A percentile compares a stretch with the other conserved stretches of the same genome.
phyloP scores from a whole-genome alignment of 2,113 vertebrate genomes.

The Corapipo altera region DNA sequence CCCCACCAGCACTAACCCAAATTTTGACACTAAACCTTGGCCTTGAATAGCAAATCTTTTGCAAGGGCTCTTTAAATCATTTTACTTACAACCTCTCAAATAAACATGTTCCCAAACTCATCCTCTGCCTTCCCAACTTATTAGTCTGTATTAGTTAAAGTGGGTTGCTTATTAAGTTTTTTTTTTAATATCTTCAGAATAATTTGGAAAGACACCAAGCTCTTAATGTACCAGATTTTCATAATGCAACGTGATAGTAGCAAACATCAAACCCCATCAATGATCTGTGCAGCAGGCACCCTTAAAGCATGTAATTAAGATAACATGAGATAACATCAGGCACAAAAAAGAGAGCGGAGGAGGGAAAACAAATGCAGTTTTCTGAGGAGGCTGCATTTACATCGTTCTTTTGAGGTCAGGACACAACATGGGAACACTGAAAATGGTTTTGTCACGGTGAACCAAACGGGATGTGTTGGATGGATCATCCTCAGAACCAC shows the following conservation, averaged over 20 bases:
- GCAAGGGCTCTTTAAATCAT: background rate
- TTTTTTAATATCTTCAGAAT: constrained; percentile 49
- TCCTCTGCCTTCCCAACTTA: background rate
- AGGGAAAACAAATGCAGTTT: constrained; percentile 5
- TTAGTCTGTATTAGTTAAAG: constrained; percentile 23
- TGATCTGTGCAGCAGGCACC: constrained; percentile 55
- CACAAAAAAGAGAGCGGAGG: background rate
- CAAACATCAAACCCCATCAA: constrained; percentile 72
- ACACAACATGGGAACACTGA: background rate
- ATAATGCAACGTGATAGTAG: constrained; percentile 58
- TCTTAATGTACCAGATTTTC: constrained; percentile 65
- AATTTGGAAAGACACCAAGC: constrained; percentile 59
- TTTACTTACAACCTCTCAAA: background rate
- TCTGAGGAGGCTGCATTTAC: background rate
- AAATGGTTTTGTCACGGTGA: background rate
- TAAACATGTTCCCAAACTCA: background rate
- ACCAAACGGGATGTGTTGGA: background rate
- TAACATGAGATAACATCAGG: constrained; percentile 61
- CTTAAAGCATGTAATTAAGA: constrained; percentile 72
- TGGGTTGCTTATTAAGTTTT: constrained; percentile 24
- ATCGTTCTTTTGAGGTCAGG: constrained; percentile 25
- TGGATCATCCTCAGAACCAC: background rate
- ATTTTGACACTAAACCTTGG: constrained; percentile 7
- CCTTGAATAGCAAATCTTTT: background rate
- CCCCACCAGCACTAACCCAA: background rate